Percentiles rank a stretch among this genome's conserved stretches.
These are phyloP conservation scores for Astropecten irregularis DNA, from an alignment of 53 echinoderm and acorn worm genomes.

Conservation along the genomic window DNA sequence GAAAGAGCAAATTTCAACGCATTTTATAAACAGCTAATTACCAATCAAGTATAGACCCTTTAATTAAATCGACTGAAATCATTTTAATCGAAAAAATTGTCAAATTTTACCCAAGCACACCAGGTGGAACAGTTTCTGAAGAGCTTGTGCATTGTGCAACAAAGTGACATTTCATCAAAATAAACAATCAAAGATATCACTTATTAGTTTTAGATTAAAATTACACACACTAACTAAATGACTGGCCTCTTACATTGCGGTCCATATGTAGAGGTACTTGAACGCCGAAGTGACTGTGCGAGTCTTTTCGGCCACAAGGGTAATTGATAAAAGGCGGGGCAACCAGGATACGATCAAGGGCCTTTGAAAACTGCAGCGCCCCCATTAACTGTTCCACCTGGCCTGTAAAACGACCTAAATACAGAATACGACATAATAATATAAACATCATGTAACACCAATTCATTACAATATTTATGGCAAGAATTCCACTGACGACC, in stretches of 20 bases:
- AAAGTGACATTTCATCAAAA: no score
- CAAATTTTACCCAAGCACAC: not conserved
- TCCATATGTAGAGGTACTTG: slow-evolving; percentile 62
- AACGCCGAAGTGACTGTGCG: slow-evolving; percentile 56
- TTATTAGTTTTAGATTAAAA: no score
- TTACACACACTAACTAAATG: no score
- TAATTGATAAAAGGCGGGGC: slow-evolving; percentile 92
- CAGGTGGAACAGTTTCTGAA: not conserved
- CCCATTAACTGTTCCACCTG: slow-evolving; percentile 92
- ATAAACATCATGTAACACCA: not conserved
- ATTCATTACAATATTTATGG: not conserved
- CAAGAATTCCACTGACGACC: not conserved
- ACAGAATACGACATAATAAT: slow-evolving; percentile 7
- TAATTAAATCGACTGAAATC: no score
- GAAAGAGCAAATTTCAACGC: no score
- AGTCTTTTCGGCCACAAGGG: slow-evolving; percentile 93
- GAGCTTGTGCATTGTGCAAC: not conserved
- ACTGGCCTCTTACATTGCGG: slow-evolving; percentile 91
- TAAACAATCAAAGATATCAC: no score
- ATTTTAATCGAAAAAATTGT: not conserved
- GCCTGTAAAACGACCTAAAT: slow-evolving; percentile 92
- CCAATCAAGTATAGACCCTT: no score
- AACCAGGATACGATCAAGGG: slow-evolving; percentile 78
- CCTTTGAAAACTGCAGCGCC: slow-evolving; percentile 80
- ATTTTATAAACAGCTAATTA: no score